Base-by-base conservation (phyloP, 2,113 vertebrate species). In the Elgaria multicarinata region DNA sequence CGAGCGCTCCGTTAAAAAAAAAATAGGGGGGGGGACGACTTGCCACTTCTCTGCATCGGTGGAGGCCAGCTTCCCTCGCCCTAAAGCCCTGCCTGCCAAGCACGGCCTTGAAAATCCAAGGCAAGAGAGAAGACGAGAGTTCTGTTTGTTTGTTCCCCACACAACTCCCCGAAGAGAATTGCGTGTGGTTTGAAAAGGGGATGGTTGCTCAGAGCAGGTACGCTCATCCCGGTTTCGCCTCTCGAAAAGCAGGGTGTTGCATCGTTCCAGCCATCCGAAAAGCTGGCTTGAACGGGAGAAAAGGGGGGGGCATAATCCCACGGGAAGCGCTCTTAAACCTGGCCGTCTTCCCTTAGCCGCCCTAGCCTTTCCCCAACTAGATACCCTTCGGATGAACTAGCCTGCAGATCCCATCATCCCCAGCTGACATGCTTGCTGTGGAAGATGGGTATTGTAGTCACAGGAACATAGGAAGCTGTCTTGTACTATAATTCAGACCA, bases 101-200 rank as follows among this genome's bases (percentile, higher is more conserved):
- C 67, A 88, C 92, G 91, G 92, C 91, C n/a, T 88, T 88, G 83
- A 90, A 93, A 86, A 92, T 1, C 55, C 62, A 36, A 79, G 22
- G 42, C 75, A n/a, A 26, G 33, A 10, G 36, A 36, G 33, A 26
- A 28, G 13, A 83, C 55, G 75, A 89, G 4, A 39, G 50, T 74
- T 33, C 42, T 26, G 84, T 80, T 85, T 92, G 85, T 42, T 42
- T 22, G 42, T 75, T 3, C 74, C 39, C 16, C 39, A 16, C 28
- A n/a, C n/a, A n/a, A n/a, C 28, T 14, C 55, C 2, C 78, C 33
- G 1, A 58, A 83, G 46, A 81, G 3, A 22, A n/a, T 4, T 55
- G 50, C 39, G 36, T 42, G 50, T 75, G 84, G 71, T 6, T 79
- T 87, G 64, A 46, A 66, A 50, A 39, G 46, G 31, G 33, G 39